phyloP scores from a whole-genome alignment of 2,888 invertebrate species.

The Strigamia crassipes region DNA sequence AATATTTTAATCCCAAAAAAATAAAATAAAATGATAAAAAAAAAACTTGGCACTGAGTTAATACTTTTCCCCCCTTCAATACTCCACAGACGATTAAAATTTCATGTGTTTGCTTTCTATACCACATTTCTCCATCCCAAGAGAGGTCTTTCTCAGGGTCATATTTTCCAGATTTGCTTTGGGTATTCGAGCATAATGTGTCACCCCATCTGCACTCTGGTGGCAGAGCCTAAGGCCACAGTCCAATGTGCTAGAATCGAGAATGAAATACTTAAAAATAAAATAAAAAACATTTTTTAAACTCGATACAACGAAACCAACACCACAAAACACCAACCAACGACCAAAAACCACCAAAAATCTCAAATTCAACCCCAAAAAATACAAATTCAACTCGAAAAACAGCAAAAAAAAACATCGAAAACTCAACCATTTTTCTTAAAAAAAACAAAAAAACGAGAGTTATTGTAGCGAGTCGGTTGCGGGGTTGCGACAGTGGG shows the following conservation, averaged over 20 bases:
- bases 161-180: slow-evolving; percentile 38
- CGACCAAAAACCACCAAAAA: background rate
- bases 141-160: slow-evolving; percentile 35
- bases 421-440: background rate
- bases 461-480: background rate
- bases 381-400: background rate
- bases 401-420: background rate
- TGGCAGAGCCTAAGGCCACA: slow-evolving; percentile 15
- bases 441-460: background rate
- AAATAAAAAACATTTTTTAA: background rate
- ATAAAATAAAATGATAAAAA: background rate
- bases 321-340: background rate
- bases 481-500: slow-evolving; percentile 13
- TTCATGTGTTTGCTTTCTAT: slow-evolving; percentile 11
- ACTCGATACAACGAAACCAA: background rate
- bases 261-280: background rate
- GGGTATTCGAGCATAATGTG: slow-evolving; percentile 29
- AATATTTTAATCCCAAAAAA: background rate
- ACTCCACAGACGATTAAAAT: background rate
- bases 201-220: slow-evolving; percentile 30
- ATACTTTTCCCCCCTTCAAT: background rate
- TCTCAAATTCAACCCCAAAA: background rate
- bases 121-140: background rate
- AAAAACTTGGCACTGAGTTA: background rate
- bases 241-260: slow-evolving; percentile 26